Base-by-base conservation (phyloP, 37 sponge, comb jelly and placozoan genomes). In the Chondrilla cf. caribensis region DNA sequence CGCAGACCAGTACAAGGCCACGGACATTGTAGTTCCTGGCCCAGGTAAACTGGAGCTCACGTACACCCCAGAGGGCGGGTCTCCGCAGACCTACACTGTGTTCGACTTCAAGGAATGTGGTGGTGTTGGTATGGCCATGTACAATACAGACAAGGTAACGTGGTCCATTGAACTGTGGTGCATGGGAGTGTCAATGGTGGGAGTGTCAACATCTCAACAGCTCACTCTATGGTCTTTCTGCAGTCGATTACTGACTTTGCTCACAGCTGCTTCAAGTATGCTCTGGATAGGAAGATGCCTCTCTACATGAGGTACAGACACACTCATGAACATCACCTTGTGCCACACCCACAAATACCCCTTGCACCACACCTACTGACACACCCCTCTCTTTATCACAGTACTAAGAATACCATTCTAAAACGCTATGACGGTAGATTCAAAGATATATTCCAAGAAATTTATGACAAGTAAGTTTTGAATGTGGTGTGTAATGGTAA, bases 1-100 rank as follows among this genome's bases (percentile, higher is more conserved):
- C 51, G 98, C 88, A 31, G 98, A 97, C 59, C 98, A 97, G 93
- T 97, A 97, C 82, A 90, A 81, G 71, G 98, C 98, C n/a, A 97
- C 98, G 41, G 98, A 97, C 80, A 81, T 97, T 59, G 95, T 97
- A 2, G 87, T 97, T 8, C 98, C 98, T 2, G 98, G 95, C 8
- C 83, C 91, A 35, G 98, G 98, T 14, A 90, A 80, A 35, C 86
- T 97, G 65, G 93, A 92, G 54, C 90, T 97, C 55, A 82, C 87
- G 29, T 97, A 87, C 84, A 95, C 87, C 9, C 98, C 98, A 19
- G 81, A 41, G 17, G 90, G 66, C n/a, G 93, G 93, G 26, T 92
- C 85, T 28, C 73, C 80, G 19, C 85, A 87, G 82, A 79, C 71
- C 0, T 83, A 84, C 77, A 86, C 83, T 4, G 91, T 97, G 38